A percentile compares a stretch with the other conserved stretches of the same genome.
phyloP scores from a whole-genome alignment of 1,140 invertebrate species.

The Brachionus koreanus region DNA sequence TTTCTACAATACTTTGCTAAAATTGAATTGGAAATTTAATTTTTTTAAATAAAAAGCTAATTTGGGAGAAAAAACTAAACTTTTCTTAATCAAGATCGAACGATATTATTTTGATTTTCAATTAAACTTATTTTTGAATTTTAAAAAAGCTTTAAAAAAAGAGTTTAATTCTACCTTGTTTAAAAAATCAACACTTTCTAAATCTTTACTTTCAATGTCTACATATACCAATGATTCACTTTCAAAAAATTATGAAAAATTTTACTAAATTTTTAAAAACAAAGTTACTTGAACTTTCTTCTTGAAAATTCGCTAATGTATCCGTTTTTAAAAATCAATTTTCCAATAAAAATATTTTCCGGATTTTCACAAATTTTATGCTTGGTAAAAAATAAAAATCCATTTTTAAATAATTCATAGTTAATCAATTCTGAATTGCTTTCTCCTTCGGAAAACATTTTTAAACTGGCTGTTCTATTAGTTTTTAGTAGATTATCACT shows the following conservation, averaged over 20 bases:
- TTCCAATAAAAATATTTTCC: not conserved
- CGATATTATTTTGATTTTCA: no score
- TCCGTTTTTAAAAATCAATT: not conserved
- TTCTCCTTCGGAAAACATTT: not conserved
- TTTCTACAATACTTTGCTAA: no score
- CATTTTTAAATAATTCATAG: not conserved
- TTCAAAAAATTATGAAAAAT: not conserved
- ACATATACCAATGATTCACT: not conserved
- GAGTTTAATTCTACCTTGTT: not conserved
- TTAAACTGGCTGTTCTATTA: not conserved
- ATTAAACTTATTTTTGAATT: no score
- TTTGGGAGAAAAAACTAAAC: no score
- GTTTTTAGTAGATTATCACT: not conserved
- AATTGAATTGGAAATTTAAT: no score
- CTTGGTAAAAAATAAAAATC: not conserved
- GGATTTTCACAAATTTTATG: not conserved
- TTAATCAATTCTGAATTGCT: not conserved
- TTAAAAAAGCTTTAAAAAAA: not conserved
- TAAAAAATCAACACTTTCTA: not conserved
- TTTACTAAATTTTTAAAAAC: no score
- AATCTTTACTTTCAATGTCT: not conserved
- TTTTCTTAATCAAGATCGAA: no score
- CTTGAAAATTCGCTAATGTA: not conserved
- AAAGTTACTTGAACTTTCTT: not conserved
- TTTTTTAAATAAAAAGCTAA: no score